These are phyloP conservation scores for Sebastes dallii DNA, from an alignment of 2,797 vertebrate species.

Conservation along the genomic window DNA sequence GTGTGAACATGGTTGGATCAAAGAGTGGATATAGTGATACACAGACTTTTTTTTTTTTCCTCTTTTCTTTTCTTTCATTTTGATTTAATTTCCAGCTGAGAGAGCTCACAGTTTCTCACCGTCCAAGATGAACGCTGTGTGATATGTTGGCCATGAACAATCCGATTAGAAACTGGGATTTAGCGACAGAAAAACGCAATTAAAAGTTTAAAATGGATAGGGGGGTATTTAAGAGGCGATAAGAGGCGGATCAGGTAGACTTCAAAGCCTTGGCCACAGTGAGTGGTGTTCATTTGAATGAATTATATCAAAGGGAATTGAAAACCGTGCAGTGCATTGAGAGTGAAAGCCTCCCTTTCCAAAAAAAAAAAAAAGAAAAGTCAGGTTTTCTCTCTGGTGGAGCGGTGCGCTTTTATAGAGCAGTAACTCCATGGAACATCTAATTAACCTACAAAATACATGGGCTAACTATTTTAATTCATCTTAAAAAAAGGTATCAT, in stretches of 20 bases:
- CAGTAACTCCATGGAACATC: slow-evolving; percentile 36
- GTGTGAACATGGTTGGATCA: neutral
- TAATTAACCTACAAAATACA: slow-evolving; percentile 32
- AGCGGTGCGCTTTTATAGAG: slow-evolving; percentile 35
- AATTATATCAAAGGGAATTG: slow-evolving; percentile 65
- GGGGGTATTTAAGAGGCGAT: slow-evolving; percentile 65
- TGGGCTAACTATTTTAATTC: neutral
- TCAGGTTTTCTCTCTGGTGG: slow-evolving; percentile 30
- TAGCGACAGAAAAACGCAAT: slow-evolving; percentile 74
- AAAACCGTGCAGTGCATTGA: slow-evolving; percentile 63
- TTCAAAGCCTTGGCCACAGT: slow-evolving; percentile 67
- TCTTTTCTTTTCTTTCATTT: neutral
- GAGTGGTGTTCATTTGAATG: slow-evolving; percentile 68
- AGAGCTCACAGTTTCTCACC: slow-evolving; percentile 58
- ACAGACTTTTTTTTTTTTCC: neutral
- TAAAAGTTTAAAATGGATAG: slow-evolving; percentile 75
- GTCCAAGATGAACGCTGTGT: slow-evolving; percentile 64
- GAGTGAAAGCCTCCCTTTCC: slow-evolving; percentile 34
- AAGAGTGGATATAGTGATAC: neutral
- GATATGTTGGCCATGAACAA: slow-evolving; percentile 68
- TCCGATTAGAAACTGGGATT: slow-evolving; percentile 75
- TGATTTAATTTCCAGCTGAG: slow-evolving; percentile 63
- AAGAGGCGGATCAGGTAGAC: slow-evolving; percentile 71
- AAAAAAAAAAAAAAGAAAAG: neutral
- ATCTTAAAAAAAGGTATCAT: slow-evolving; percentile 5